Conservation (phyloP, 2,797 vertebrate genomes). For the Hyperoplus immaculatus region DNA sequence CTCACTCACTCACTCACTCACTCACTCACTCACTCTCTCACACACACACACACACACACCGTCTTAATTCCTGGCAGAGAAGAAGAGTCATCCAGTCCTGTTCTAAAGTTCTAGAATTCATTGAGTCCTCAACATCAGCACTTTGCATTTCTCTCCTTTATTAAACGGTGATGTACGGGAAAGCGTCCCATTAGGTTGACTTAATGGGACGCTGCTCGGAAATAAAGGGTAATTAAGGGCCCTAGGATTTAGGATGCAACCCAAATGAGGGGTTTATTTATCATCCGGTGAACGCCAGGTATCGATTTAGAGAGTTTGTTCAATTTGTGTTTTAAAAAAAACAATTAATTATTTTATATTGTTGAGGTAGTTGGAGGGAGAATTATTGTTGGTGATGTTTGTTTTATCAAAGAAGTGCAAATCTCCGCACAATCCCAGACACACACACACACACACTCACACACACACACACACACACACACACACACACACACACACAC, state of each 20-base stretch:
- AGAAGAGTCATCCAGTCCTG: constrained; percentile 1
- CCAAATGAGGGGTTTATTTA: constrained; percentile 34
- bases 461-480: no score
- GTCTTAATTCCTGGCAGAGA: constrained; percentile 36
- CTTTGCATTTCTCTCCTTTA: constrained; percentile 11
- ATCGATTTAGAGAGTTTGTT: not conserved
- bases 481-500: no score
- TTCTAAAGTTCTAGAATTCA: constrained; percentile 19
- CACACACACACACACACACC: no score
- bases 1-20: no score
- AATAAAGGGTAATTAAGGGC: constrained; percentile 21
- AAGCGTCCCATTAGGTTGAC: constrained; percentile 37
- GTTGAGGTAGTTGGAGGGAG: constrained; percentile 14
- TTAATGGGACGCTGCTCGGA: constrained; percentile 18
- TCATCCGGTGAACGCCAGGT: constrained; percentile 11
- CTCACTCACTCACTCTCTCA: no score
- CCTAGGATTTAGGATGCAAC: not conserved
- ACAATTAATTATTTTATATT: constrained; percentile 2
- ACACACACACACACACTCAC: no score
- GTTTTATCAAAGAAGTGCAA: constrained; percentile 23
- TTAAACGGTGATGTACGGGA: not conserved
- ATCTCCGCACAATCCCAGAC: constrained; percentile 30
- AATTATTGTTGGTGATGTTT: not conserved
- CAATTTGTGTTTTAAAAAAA: constrained; percentile 16
- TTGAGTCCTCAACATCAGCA: constrained; percentile 44